Conservation (phyloP, 2,113 vertebrate species). For the Sander vitreus region DNA sequence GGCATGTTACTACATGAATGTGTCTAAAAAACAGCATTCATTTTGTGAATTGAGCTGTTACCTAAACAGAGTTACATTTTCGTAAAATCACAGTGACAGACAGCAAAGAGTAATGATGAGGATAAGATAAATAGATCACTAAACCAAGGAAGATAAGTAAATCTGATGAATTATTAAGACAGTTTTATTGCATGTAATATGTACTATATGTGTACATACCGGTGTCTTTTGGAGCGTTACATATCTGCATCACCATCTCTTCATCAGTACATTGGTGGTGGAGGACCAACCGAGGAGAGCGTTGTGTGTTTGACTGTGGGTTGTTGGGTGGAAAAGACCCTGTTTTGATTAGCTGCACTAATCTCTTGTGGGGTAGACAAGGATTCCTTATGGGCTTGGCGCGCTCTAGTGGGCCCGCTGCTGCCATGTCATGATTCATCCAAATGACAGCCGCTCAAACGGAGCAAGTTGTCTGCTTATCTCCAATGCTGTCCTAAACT, state of each 20-base stretch:
- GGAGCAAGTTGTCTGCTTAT: conserved; percentile 67
- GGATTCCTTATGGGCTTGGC: conserved; percentile 72
- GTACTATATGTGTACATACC: conserved; percentile 47
- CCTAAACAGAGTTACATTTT: conserved; percentile 47
- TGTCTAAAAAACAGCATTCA: conserved; percentile 12
- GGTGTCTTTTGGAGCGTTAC: conserved; percentile 36
- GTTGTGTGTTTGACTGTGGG: conserved; percentile 40
- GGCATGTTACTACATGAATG: conserved; percentile 16
- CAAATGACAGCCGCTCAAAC: conserved; percentile 52
- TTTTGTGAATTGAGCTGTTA: conserved; percentile 33
- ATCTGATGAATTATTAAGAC: conserved; percentile 52
- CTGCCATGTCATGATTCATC: conserved; percentile 73
- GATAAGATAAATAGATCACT: conserved; percentile 40
- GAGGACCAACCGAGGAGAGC: conserved; percentile 59
- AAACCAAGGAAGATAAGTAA: conserved; percentile 43
- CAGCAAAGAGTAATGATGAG: conserved; percentile 40
- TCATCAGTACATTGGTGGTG: conserved; percentile 40
- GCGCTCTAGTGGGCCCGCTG: conserved; percentile 57
- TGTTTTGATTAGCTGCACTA: conserved; percentile 74
- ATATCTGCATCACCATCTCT: conserved; percentile 47
- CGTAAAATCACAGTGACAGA: conserved; percentile 38
- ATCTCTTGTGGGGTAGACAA: conserved; percentile 62
- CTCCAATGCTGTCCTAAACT: conserved; percentile 59
- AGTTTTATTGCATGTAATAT: conserved; percentile 61
- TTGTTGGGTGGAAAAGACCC: conserved; percentile 60